Percentiles rank a stretch among this genome's conserved stretches.
Evolutionary conservation across 2,797 vertebrate genomes (phyloP).

Genomic region (Pteropus rufus): DNA sequence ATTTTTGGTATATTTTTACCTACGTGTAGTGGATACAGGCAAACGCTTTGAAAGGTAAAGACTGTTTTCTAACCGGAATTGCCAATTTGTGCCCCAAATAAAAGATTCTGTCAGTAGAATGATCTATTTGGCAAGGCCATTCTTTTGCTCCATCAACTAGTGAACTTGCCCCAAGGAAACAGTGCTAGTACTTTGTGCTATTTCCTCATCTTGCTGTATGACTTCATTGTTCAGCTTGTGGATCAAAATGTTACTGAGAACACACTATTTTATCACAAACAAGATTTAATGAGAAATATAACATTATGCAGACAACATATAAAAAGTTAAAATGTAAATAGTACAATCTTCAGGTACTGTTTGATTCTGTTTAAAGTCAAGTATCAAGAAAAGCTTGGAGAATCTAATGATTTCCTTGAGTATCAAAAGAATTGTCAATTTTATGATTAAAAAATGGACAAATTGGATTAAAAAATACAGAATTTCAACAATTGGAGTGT

Average conservation of each 20-base stretch:
- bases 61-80: background rate
- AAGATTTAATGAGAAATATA: background rate
- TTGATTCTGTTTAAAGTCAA: background rate
- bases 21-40: background rate
- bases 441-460: background rate
- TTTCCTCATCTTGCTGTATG: background rate
- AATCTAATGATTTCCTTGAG: background rate
- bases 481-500: background rate
- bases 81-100: background rate
- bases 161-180: background rate
- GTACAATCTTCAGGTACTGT: background rate
- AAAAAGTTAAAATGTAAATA: background rate
- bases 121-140: background rate
- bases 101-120: background rate
- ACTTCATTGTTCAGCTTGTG: background rate
- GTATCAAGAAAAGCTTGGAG: background rate
- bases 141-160: background rate
- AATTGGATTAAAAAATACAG: background rate
- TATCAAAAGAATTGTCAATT: background rate
- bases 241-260: background rate
- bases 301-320: background rate
- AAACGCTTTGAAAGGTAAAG: slow-evolving; percentile 1
- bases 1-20: slow-evolving; percentile 12
- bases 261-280: background rate
- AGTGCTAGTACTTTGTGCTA: background rate